Evolutionary conservation across 2,797 vertebrate species (phyloP), one percentile per base, ranked within the genome.

Genomic region (Poeciliopsis infans): DNA sequence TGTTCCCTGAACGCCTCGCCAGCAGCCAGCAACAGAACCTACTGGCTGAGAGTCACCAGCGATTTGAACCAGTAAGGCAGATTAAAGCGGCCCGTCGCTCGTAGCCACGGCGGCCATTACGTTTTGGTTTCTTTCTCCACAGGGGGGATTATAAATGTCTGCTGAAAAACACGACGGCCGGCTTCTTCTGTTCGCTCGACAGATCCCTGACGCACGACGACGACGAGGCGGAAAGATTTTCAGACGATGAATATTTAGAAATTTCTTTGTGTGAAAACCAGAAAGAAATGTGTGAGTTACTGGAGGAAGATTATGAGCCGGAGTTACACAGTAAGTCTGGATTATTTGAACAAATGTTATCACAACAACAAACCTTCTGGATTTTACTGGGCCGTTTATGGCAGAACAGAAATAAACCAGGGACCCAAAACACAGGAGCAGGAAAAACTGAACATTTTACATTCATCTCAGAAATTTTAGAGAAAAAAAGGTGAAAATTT

Each of bases 1-100:
- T 96, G 95, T 75, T 87, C 90, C 28, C 43, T 96, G 82, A 87
- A 41, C n/a, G n/a, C 87, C 12, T 0, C 6, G 1, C 36, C 79
- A 0, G 46, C 76, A 53, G 79, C 74, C 13, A 66, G 78, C 72
- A 1, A 33, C 77, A 28, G 55, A 43, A 77, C 83, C 51, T 88
- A 79, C 84, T 86, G 89, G 88, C 91, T 96, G 72, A 31, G 0
- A 0, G 15, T 92, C 59, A 72, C 0, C 1, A 13, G 83, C 1
- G 11, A 0, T 20, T 0, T 0, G 0, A 12, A 16, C 1, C 0
- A 1, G 92, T 93, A 72, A 90, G 91, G 4, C 41, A 0, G 12
- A 79, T 74, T 25, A 69, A 13, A 36, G 11, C 7, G 7, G 49
- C 49, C 49, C 20, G 49, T 51, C 20, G 49, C 49, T 20, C 49